Base-by-base conservation (phyloP, 1,140 invertebrate genomes). In the Copidosoma floridanum region DNA sequence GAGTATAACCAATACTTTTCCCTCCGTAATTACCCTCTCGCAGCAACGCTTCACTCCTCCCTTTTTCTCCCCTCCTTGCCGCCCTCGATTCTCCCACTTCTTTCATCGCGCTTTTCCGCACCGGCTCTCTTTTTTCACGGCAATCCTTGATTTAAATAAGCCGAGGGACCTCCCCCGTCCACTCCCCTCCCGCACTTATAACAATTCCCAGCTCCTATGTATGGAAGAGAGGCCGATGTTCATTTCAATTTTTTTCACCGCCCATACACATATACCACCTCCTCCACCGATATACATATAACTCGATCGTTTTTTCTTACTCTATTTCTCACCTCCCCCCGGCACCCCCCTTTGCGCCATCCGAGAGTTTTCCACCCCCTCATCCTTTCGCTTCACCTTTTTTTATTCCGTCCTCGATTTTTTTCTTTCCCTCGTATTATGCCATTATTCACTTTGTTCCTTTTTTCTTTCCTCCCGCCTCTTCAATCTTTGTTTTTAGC, bases 171-270 rank as follows among this genome's bases (percentile, higher is more conserved):
- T 47, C 52, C 12, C 51, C 35, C 41, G 14, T 29, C 40, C 55
- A 35, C 50, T 41, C 44, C 16, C 16, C 47, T 16, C 32, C 51
- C 50, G 53, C 71, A 76, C 73, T 74, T 78, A 79, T 79, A 78
- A 80, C 78, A 80, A 80, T 79, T 77, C 72, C 71, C 68, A 68
- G 70, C 76, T 74, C 69, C 69, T 63, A 66, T 35, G 66, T 3
- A 52, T 60, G 29, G 35, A 55, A 44, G 54, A 35, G 18, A 44
- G n/a, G 26, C 65, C 72, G 76, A 80, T 80, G 78, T 77, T 79
- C 77, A 79, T 79, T 80, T 80, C 77, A 78, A n/a, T 79, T 78
- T 59, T 52, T 63, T 55, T 58, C 57, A 41, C 65, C 58, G 65
- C n/a, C n/a, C n/a, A n/a, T n/a, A n/a, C n/a, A n/a, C n/a, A n/a